phyloP scores from a whole-genome alignment of 2,888 invertebrate species.

The Nomada fabriciana region DNA sequence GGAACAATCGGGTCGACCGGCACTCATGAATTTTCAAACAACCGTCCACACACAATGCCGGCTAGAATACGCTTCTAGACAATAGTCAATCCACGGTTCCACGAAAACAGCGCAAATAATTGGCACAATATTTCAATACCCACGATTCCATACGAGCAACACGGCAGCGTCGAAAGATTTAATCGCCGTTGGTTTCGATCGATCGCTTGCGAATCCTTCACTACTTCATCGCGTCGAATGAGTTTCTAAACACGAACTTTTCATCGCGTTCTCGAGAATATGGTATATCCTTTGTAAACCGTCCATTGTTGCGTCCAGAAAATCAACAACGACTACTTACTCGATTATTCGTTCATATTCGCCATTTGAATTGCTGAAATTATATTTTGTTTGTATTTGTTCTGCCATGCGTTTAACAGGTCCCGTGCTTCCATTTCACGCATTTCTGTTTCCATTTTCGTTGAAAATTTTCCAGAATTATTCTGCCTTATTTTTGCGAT shows the following conservation, averaged over 20 bases:
- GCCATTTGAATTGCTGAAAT: conserved; percentile 49
- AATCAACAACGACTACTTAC: conserved; percentile 63
- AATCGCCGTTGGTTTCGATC: background rate
- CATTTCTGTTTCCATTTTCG: conserved; percentile 27
- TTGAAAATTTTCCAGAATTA: conserved; percentile 50
- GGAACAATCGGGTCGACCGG: background rate
- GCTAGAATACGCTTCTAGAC: background rate
- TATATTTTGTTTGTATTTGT: no score
- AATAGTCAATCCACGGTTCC: background rate
- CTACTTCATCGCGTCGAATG: background rate
- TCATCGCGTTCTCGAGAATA: conserved; percentile 13
- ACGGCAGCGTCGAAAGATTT: background rate
- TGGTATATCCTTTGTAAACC: background rate
- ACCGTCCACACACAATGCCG: background rate
- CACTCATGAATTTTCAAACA: background rate
- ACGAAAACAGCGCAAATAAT: background rate
- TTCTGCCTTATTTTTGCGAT: background rate
- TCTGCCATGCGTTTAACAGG: conserved; percentile 16
- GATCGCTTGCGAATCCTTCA: conserved; percentile 14
- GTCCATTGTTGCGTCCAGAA: conserved; percentile 9
- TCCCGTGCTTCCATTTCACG: conserved; percentile 37
- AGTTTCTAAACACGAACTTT: background rate
- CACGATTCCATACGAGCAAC: conserved; percentile 2
- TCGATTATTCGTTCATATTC: conserved; percentile 72
- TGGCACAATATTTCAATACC: background rate